phyloP scores from a whole-genome alignment of 2,888 invertebrate species.

The Meandrusa payeni region DNA sequence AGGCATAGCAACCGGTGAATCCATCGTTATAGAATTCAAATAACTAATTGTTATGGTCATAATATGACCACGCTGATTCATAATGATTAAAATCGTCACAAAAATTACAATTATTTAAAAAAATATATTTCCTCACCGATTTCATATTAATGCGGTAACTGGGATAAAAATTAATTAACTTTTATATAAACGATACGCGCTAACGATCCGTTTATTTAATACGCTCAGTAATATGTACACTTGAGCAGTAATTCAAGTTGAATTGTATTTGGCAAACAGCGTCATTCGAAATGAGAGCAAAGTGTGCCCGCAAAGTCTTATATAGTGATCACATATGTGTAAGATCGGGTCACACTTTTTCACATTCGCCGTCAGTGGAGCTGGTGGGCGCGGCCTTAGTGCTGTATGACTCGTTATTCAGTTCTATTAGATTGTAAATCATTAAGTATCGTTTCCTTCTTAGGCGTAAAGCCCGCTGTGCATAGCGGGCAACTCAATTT shows the following conservation, averaged over 20 bases:
- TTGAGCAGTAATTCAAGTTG: slow-evolving; percentile 32
- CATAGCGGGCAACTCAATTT: slow-evolving; percentile 14
- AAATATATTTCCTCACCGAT: slow-evolving; percentile 48
- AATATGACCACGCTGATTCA: no score
- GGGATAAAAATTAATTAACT: slow-evolving; percentile 26
- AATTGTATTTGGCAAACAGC: slow-evolving; percentile 72
- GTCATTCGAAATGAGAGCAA: slow-evolving; percentile 78
- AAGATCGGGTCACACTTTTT: slow-evolving; percentile 78
- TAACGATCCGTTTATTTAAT: slow-evolving; percentile 22
- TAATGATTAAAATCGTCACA: no score
- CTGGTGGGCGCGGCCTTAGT: slow-evolving; percentile 62
- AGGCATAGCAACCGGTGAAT: no score
- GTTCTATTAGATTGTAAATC: slow-evolving; percentile 17
- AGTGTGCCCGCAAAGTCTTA: slow-evolving; percentile 70
- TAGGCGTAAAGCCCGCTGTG: slow-evolving; percentile 13
- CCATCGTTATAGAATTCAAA: no score
- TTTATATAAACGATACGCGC: slow-evolving; percentile 23
- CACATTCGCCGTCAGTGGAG: slow-evolving; percentile 63
- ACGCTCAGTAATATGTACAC: slow-evolving; percentile 20
- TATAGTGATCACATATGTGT: slow-evolving; percentile 78
- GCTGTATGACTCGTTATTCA: slow-evolving; percentile 28
- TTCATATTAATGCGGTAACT: slow-evolving; percentile 46
- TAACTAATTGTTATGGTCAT: no score
- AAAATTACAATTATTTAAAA: no score
- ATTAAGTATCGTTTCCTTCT: slow-evolving; percentile 19